Base-by-base conservation (phyloP, 2,113 vertebrate species). In the Hippoglossus stenolepis region DNA sequence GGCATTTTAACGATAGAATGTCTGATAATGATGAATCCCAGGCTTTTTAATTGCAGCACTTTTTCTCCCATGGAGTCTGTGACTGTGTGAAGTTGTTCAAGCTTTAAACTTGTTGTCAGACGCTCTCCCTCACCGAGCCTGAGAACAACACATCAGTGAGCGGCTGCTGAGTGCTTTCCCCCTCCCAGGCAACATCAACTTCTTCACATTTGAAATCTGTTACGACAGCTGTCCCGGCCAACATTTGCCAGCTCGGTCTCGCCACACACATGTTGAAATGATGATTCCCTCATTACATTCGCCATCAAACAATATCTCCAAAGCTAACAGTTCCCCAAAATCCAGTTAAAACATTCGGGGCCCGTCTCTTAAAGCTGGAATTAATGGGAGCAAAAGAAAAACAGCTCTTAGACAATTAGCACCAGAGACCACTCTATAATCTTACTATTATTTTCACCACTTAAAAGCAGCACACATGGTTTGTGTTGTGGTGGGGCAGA, bases 391-490 rank as follows among this genome's bases (percentile, higher is more conserved):
- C 79, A 73, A 82, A 90, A 91, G 86, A 92, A 86, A 90, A 91
- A 93, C 86, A 91, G 91, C 91, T 93, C 84, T 85, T 86, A 92
- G 90, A 91, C 91, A 92, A 93, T 94, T 93, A 94, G 87, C 92
- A 90, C 85, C 90, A 90, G 79, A 92, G 85, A 89, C 85, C 87
- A 90, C 91, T 91, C 90, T 90, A 86, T 94, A 93, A 94, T 94
- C 89, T 92, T 91, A 89, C 83, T 82, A 93, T 93, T 93, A 91
- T 93, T 92, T 90, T 86, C 90, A 85, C 93, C 90, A 93, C 92
- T 93, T 92, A 90, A 92, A 93, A 92, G 91, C 87, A 85, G 85
- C 88, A 91, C 91, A 92, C 90, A 91, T 93, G 88, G 89, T 93
- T 91, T 81, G 85, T 83, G 79, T 89, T 92, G 91, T 86, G 89